These are phyloP conservation scores for Dromiciops gliroides DNA, from an alignment of 2,113 vertebrate species.

Conservation along the genomic window DNA sequence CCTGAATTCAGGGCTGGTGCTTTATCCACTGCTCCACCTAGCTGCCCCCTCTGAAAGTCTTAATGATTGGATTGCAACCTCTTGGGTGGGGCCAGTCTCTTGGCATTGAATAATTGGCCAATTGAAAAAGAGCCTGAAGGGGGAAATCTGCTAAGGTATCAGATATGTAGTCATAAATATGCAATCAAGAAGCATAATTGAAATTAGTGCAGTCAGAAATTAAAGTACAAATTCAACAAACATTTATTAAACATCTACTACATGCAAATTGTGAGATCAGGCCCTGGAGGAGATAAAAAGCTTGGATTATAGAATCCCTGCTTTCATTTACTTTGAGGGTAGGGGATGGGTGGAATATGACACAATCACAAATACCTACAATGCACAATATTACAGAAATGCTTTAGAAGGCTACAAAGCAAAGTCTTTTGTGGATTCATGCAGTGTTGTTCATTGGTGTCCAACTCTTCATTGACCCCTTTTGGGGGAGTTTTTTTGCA, in stretches of 20 bases:
- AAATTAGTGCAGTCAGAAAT: neutral
- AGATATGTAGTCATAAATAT: neutral
- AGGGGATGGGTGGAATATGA: neutral
- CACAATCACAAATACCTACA: neutral
- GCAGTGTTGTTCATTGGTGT: neutral
- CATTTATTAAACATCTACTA: neutral
- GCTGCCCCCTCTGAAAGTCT: neutral
- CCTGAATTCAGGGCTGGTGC: too few relatives aligned
- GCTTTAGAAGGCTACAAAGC: neutral
- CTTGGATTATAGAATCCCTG: neutral
- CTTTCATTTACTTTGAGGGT: neutral
- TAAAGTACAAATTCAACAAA: neutral
- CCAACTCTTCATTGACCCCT: neutral
- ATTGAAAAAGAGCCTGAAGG: neutral
- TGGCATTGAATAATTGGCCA: too few relatives aligned
- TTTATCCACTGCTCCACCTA: too few relatives aligned
- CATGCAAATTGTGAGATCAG: neutral
- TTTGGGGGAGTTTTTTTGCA: neutral
- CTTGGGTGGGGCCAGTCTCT: neutral
- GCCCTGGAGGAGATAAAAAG: neutral
- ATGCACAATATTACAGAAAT: neutral
- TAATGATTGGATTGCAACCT: neutral
- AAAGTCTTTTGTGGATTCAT: neutral
- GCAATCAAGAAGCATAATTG: neutral
- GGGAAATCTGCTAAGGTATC: neutral